phyloP scores from a whole-genome alignment of 2,113 vertebrate genomes.

The Chiloscyllium plagiosum region DNA sequence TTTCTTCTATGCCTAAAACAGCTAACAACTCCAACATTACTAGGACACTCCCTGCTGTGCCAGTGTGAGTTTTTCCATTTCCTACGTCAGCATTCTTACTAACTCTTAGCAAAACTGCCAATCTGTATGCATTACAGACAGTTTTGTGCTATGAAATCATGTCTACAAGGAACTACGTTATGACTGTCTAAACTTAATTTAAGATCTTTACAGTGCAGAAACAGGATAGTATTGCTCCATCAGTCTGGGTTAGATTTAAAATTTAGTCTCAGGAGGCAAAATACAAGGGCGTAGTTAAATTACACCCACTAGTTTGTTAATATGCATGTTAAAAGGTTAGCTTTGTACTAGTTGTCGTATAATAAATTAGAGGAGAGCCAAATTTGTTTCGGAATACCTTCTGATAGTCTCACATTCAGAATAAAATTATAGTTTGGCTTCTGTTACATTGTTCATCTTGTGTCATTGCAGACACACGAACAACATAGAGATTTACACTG shows the following conservation, averaged over 20 bases:
- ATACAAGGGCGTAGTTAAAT: conserved; percentile 26
- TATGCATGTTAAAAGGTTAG: conserved; percentile 8
- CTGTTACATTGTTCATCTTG: not conserved
- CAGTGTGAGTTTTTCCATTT: conserved; percentile 19
- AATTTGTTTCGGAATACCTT: not conserved
- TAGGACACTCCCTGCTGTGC: not conserved
- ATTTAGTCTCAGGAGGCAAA: conserved; percentile 2
- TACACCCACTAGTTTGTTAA: conserved; percentile 25
- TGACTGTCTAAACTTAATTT: conserved; percentile 29
- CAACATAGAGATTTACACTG: not conserved
- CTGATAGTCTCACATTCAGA: conserved; percentile 2
- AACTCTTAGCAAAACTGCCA: not conserved
- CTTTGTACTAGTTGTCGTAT: conserved; percentile 5
- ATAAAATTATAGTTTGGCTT: not conserved
- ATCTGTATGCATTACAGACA: not conserved
- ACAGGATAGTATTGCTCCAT: conserved; percentile 15
- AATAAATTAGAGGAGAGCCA: not conserved
- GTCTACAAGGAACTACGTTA: conserved; percentile 27
- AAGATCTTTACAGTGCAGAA: conserved; percentile 6
- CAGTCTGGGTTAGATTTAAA: conserved; percentile 24
- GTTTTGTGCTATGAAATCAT: conserved; percentile 32
- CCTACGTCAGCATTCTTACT: not conserved
- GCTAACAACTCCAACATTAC: not conserved
- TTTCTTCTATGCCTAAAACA: not conserved
- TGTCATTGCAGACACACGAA: not conserved